These are phyloP conservation scores for Xiphorhynchus elegans DNA, from an alignment of 2,113 vertebrate genomes.

Conservation along the genomic window DNA sequence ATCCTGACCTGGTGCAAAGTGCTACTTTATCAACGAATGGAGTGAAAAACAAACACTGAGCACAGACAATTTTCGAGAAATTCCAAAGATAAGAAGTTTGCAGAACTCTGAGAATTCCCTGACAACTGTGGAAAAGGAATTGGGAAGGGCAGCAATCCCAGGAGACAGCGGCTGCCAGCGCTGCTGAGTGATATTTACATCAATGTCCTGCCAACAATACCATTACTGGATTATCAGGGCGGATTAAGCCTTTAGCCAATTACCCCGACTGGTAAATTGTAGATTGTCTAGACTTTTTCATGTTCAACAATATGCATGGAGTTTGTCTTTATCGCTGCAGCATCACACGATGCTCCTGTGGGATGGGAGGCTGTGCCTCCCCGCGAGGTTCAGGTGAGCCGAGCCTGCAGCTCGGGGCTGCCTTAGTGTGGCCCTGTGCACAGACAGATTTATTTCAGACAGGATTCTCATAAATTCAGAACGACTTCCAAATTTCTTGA, in stretches of 20 bases:
- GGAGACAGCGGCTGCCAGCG: slow-evolving; percentile 39
- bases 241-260: slow-evolving; percentile 67
- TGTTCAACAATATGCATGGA: slow-evolving; percentile 49
- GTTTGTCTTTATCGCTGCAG: slow-evolving; percentile 42
- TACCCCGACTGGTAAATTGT: slow-evolving; percentile 54
- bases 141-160: background rate
- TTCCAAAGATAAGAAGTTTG: background rate
- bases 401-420: slow-evolving; percentile 22
- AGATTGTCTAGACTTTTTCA: slow-evolving; percentile 65
- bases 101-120: background rate
- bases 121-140: background rate
- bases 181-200: slow-evolving; percentile 53
- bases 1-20: background rate
- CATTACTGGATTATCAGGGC: slow-evolving; percentile 64
- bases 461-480: slow-evolving; percentile 62
- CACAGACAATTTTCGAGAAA: background rate
- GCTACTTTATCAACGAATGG: background rate
- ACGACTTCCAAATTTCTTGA: slow-evolving; percentile 69
- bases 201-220: slow-evolving; percentile 55
- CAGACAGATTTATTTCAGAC: slow-evolving; percentile 61
- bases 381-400: slow-evolving; percentile 26
- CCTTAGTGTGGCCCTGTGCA: background rate
- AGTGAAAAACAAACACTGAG: background rate
- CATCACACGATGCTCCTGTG: slow-evolving; percentile 28
- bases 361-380: slow-evolving; percentile 3